Percentiles rank a stretch among this genome's conserved stretches.
Evolutionary conservation across 1,140 invertebrate species (phyloP).

Genomic region (Ooceraea biroi): DNA sequence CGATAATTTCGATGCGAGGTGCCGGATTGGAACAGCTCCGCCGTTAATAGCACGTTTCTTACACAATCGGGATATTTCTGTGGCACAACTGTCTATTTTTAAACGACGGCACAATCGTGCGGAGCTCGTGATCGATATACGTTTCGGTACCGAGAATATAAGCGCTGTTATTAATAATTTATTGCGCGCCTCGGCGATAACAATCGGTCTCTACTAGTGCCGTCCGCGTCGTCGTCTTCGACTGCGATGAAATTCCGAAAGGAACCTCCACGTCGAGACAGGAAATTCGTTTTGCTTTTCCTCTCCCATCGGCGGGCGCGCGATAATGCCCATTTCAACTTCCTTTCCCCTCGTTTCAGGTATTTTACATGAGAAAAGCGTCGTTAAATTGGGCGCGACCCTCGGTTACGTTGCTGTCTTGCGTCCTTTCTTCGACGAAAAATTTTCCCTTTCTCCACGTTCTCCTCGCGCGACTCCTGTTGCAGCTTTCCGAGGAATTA

Average conservation of each 20-base stretch:
- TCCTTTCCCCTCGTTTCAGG: constrained; percentile 22
- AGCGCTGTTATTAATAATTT: too few relatives aligned
- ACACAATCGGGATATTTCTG: too few relatives aligned
- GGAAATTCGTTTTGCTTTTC: constrained; percentile 14
- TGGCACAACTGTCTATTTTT: too few relatives aligned
- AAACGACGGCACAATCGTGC: too few relatives aligned
- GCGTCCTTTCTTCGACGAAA: constrained; percentile 31
- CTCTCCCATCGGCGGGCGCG: not conserved
- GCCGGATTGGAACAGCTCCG: too few relatives aligned
- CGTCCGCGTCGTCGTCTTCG: not conserved
- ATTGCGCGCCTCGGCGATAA: too few relatives aligned
- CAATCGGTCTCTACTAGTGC: too few relatives aligned
- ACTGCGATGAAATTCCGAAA: not conserved
- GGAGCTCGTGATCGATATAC: too few relatives aligned
- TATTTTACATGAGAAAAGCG: constrained; percentile 68
- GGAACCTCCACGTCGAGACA: not conserved
- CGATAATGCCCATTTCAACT: constrained; percentile 37
- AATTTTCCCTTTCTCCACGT: constrained; percentile 21
- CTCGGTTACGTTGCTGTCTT: constrained; percentile 41
- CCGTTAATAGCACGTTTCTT: too few relatives aligned
- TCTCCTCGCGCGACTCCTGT: not conserved
- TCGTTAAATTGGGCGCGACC: constrained; percentile 67
- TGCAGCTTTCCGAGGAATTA: constrained; percentile 68
- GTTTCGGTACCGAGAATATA: too few relatives aligned
- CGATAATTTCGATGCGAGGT: constrained; percentile 14